Evolutionary conservation across 1,140 invertebrate species (phyloP).

Genomic region (Pomacea maculata): DNA sequence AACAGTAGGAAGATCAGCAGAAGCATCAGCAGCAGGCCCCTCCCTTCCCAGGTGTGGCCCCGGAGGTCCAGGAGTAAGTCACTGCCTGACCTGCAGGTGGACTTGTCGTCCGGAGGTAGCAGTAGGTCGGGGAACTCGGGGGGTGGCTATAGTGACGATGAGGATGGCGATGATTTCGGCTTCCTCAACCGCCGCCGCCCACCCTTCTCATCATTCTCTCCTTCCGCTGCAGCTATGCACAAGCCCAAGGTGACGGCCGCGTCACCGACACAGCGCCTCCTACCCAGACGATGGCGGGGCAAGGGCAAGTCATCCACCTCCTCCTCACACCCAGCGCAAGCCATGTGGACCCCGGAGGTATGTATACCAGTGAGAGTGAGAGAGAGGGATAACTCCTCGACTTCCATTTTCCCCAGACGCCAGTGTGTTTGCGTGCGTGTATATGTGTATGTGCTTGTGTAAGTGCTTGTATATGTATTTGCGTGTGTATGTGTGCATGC

Average conservation of each 20-base stretch:
- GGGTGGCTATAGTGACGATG: constrained; percentile 47
- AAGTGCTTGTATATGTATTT: not conserved
- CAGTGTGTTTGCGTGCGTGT: not conserved
- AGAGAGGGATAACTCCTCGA: too few species aligned
- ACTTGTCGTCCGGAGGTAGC: constrained; percentile 18
- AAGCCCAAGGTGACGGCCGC: constrained; percentile 45
- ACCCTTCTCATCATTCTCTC: constrained; percentile 33
- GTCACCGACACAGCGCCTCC: constrained; percentile 72
- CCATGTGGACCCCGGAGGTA: constrained; percentile 83
- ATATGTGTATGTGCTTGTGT: constrained; percentile 5
- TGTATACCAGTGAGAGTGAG: constrained; percentile 57
- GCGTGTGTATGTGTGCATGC: constrained; percentile 5
- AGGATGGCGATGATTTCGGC: constrained; percentile 59
- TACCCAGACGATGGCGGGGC: constrained; percentile 83
- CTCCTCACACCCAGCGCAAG: constrained; percentile 47
- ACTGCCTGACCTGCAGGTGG: constrained; percentile 42
- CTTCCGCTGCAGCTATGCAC: constrained; percentile 49
- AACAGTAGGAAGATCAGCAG: too few species aligned
- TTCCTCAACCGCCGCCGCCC: constrained; percentile 46
- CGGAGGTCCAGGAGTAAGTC: constrained; percentile 44
- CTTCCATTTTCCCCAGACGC: not conserved
- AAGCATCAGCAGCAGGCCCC: not conserved
- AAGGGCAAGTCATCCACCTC: constrained; percentile 78
- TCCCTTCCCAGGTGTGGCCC: not conserved
- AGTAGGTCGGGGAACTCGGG: not conserved